phyloP scores from a whole-genome alignment of 2,113 vertebrate genomes.

The Thoracochromis brauschi region DNA sequence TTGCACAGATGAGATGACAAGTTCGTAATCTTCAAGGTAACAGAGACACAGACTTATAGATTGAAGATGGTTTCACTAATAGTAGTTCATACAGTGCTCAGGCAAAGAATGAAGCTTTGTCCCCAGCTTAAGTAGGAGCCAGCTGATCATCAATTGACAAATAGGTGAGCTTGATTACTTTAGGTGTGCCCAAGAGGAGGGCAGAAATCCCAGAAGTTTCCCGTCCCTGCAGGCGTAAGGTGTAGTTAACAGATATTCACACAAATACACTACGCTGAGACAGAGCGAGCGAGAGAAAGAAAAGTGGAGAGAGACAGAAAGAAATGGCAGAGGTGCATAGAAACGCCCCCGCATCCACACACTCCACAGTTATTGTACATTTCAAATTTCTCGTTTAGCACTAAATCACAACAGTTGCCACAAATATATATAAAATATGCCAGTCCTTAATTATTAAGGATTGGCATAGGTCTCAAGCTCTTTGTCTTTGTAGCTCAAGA shows the following conservation, averaged over 20 bases:
- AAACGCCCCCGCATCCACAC: not conserved
- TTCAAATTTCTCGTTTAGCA: not conserved
- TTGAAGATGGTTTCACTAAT: not conserved
- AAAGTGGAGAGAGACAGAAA: not conserved
- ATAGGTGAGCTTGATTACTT: not conserved
- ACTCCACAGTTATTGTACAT: not conserved
- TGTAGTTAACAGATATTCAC: not conserved
- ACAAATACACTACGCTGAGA: not conserved
- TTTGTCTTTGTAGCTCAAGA: not conserved
- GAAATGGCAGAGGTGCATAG: not conserved
- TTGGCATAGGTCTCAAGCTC: not conserved
- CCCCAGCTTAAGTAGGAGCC: not conserved
- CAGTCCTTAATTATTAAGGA: not conserved
- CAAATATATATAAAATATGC: not conserved
- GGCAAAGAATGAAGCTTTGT: not conserved
- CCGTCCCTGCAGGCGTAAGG: accelerated
- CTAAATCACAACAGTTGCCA: not conserved
- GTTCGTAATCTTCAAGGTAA: not conserved
- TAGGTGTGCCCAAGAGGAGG: not conserved
- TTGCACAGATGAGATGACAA: not conserved
- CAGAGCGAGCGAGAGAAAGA: not conserved
- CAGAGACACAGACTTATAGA: not conserved
- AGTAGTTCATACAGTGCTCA: not conserved
- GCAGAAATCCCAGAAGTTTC: not conserved
- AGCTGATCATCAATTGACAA: not conserved